Evolutionary conservation across 2,113 vertebrate species (phyloP), one percentile per base, ranked within the genome.

Genomic region (Pelvicachromis taeniatus): DNA sequence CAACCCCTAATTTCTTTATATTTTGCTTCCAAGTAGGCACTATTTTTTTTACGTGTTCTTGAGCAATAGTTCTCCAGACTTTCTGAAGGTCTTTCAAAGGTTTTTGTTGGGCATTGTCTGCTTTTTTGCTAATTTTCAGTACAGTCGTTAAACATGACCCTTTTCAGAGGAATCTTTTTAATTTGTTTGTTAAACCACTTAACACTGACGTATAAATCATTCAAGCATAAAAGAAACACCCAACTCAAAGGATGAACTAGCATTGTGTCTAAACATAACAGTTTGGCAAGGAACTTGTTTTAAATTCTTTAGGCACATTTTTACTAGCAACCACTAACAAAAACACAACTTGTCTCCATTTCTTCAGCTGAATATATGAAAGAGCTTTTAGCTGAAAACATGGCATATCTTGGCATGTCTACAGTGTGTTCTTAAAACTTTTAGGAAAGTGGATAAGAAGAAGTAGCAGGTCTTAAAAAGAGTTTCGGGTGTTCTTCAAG

Each of bases 391-490:
- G 12, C 3, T 4, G 40, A 48, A 17, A 73, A 7, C 23, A 26
- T 48, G 23, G 21, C 40, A 73, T 73, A 29, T 73, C 40, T 48
- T 7, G 14, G 14, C 45, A 48, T 4, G 5, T 17, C 14, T 73
- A 17, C 26, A 16, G 2, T 19, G 23, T 48, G 40, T 48, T 45
- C 5, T 48, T 48, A 73, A 48, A 4, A 0, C 0, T 2, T 1
- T 70, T 17, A 73, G 65, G 21, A 7, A 70, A 45, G 8, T 48
- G 65, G 14, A 29, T 45, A 73, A 29, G 40, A 45, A 70, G 65
- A 70, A 45, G 21, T 45, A 26, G 6, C 40, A 26, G 65, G 40
- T 17, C 23, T 73, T 63, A 38, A 73, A 48, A 4, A 17, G 21
- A 70, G n/a, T 45, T 45, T 26, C 45, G 6, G 40, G 16, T 73